These are phyloP conservation scores for Prinia subflava DNA, from an alignment of 2,113 vertebrate genomes.

Conservation along the genomic window DNA sequence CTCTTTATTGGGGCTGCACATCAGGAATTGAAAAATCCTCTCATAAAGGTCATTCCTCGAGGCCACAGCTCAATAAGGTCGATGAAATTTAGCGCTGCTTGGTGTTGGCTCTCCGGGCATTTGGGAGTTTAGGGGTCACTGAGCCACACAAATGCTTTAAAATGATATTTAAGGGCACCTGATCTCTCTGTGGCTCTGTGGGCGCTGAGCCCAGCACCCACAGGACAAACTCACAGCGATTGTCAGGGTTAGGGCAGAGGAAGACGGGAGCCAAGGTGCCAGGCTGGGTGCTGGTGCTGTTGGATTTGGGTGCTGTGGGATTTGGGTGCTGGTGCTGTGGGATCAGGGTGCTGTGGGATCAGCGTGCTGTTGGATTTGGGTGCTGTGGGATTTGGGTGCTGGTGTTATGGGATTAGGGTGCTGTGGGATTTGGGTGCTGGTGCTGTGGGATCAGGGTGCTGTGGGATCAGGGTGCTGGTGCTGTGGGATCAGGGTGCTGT, in stretches of 20 bases:
- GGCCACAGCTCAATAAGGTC: rapidly evolving
- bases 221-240: not conserved
- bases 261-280: rapidly evolving
- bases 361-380: too few species aligned
- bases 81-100: not conserved
- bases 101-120: not conserved
- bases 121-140: not conserved
- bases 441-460: too few species aligned
- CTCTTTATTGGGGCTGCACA: not conserved
- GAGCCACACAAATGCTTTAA: not conserved
- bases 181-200: not conserved
- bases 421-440: too few species aligned
- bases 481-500: too few species aligned
- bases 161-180: not conserved
- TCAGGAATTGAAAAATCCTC: not conserved
- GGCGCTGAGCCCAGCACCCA: not conserved
- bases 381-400: too few species aligned
- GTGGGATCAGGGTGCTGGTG: too few species aligned
- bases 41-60: not conserved
- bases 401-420: too few species aligned
- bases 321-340: too few species aligned
- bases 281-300: too few species aligned
- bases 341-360: too few species aligned
- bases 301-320: too few species aligned
- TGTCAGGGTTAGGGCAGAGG: not conserved